A percentile compares a stretch with the other conserved stretches of the same genome.
These are phyloP conservation scores for Oedothorax gibbosus DNA, from an alignment of 1,140 invertebrate genomes.

Conservation along the genomic window DNA sequence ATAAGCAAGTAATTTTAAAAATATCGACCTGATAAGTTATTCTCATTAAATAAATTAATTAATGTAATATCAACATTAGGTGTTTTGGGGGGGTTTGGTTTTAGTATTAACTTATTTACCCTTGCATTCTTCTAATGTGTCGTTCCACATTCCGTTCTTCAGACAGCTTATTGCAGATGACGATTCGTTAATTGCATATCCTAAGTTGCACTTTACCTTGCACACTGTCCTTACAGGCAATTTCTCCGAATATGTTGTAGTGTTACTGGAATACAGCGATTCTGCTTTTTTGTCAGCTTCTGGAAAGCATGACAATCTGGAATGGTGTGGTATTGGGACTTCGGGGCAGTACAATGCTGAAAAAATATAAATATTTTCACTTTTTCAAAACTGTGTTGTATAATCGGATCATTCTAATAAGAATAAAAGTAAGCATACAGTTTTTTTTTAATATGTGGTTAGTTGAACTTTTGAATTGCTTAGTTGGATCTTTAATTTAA, in stretches of 20 bases:
- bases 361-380: not conserved
- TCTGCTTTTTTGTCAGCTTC: not conserved
- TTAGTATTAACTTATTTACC: not conserved
- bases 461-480: not conserved
- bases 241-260: not conserved
- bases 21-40: too few relatives aligned
- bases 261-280: not conserved
- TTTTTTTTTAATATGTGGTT: not conserved
- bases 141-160: constrained; percentile 20
- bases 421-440: not conserved
- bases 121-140: not conserved
- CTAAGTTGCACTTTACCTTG: constrained; percentile 7
- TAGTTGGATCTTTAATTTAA: not conserved
- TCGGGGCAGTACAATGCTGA: not conserved
- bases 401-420: not conserved
- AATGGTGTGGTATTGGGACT: constrained; percentile 13
- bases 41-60: too few relatives aligned
- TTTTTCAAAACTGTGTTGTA: not conserved
- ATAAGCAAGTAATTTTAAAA: too few relatives aligned
- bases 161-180: not conserved
- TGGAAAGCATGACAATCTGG: not conserved
- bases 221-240: not conserved
- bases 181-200: not conserved
- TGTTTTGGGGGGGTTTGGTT: too few relatives aligned
- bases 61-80: too few relatives aligned